Evolutionary conservation across 2,797 vertebrate species (phyloP), one percentile per base, ranked within the genome.

Genomic region (Crypturellus tataupa): DNA sequence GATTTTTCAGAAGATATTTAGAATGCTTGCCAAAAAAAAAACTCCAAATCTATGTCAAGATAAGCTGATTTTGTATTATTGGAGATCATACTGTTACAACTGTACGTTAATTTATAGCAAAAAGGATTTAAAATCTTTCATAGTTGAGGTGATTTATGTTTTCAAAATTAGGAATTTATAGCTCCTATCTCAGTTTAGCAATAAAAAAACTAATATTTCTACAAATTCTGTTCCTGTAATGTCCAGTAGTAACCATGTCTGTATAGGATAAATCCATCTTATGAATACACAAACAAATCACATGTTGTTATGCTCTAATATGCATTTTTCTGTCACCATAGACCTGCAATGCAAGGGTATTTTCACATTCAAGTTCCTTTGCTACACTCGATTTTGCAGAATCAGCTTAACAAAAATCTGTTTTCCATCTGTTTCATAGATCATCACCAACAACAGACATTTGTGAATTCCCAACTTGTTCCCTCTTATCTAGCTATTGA

Each of bases 381-480:
- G 77, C 68, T 88, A 76, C n/a, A 7, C 39, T 89, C 24, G 40
- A 82, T 87, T 95, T 95, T 79, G 83, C 27, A 83, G 63, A 93
- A 96, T 88, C 90, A 73, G 93, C 91, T 94, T 93, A 96, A 81
- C 39, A 84, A 92, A 93, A 95, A 95, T 92, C 82, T 78, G 60
- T 23, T 94, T 88, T 70, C 80, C 89, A 83, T 88, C 91, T 96
- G 89, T 84, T 95, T 93, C 64, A 24, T 60, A 60, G 37, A 60
- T 91, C 75, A 89, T 59, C 78, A 73, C 62, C 71, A 81, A 64
- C 69, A 91, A 33, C 67, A 58, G 59, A 65, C 53, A 92, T 80
- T 72, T 89, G 59, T 76, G 69, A 87, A 77, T 89, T 92, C 68
- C 67, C 85, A 89, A 31, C 67, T 77, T 84, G 42, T 71, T 94